Conservation (phyloP, 2,888 invertebrate genomes). For the Hoplodrina blanda region DNA sequence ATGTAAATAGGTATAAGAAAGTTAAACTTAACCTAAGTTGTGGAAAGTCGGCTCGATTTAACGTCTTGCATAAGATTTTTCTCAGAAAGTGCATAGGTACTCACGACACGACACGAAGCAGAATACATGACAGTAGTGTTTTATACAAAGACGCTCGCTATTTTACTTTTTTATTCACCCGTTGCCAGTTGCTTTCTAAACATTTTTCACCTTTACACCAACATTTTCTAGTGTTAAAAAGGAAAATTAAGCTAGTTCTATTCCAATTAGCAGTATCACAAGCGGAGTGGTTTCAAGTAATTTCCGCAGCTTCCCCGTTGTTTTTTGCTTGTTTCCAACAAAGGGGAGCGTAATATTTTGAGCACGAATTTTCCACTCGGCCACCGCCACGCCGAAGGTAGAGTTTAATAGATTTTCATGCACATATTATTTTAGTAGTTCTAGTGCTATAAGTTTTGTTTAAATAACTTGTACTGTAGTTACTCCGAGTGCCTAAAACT, state of each 20-base stretch:
- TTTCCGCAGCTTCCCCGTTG: conserved; percentile 29
- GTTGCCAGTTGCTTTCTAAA: conserved; percentile 20
- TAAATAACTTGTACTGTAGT: not conserved
- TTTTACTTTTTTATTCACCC: conserved; percentile 26
- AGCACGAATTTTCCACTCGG: conserved; percentile 20
- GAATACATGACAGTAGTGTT: conserved; percentile 8
- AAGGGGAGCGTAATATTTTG: conserved; percentile 43
- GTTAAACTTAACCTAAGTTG: not conserved
- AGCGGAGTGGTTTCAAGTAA: conserved; percentile 36
- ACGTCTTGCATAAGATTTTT: not conserved
- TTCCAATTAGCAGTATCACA: conserved; percentile 47
- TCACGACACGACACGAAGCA: not conserved
- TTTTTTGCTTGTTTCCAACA: conserved; percentile 48
- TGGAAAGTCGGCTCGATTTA: not conserved
- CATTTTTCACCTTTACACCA: conserved; percentile 29
- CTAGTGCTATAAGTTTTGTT: conserved; percentile 1
- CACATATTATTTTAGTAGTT: conserved; percentile 11
- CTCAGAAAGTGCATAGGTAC: conserved; percentile 2
- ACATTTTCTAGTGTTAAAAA: conserved; percentile 23
- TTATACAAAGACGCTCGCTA: conserved; percentile 17
- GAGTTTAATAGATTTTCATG: conserved; percentile 40
- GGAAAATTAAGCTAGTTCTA: conserved; percentile 40
- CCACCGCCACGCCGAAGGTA: conserved; percentile 6
- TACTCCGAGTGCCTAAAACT: not conserved
- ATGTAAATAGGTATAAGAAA: not conserved